Conservation (phyloP, 1,140 invertebrate species). For the Diprion similis region DNA sequence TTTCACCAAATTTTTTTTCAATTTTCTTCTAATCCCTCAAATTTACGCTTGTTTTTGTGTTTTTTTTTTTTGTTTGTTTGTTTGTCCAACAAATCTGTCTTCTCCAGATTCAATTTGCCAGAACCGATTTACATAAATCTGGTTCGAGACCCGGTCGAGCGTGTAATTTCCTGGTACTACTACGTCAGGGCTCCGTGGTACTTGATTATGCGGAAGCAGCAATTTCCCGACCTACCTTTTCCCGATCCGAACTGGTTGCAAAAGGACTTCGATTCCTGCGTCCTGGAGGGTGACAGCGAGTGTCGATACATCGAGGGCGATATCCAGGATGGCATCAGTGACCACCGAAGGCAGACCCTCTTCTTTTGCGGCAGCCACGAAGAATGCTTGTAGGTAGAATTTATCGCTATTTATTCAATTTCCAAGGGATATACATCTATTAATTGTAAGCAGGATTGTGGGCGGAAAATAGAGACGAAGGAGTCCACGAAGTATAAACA, state of each 20-base stretch:
- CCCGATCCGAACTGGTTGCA: conserved; percentile 88
- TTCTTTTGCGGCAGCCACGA: conserved; percentile 91
- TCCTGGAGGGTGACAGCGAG: conserved; percentile 82
- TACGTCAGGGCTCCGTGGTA: conserved; percentile 89
- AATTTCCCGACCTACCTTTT: conserved; percentile 86
- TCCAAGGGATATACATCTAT: not conserved
- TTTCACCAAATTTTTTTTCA: too few relatives aligned
- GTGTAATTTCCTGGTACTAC: conserved; percentile 92
- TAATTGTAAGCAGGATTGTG: too few relatives aligned
- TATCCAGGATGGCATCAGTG: conserved; percentile 84
- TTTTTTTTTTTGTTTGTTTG: too few relatives aligned
- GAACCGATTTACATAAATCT: conserved; percentile 90
- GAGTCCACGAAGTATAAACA: too few relatives aligned
- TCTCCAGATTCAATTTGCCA: conserved; percentile 74
- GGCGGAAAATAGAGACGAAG: too few relatives aligned
- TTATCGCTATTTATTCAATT: conserved; percentile 27
- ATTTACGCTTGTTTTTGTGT: too few relatives aligned
- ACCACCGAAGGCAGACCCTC: conserved; percentile 81
- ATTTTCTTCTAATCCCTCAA: too few relatives aligned
- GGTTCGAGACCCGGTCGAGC: conserved; percentile 88
- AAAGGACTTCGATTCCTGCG: conserved; percentile 91
- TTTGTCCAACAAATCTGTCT: too few relatives aligned
- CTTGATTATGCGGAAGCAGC: conserved; percentile 87
- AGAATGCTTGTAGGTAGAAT: conserved; percentile 74
- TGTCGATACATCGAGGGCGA: conserved; percentile 84